These are phyloP conservation scores for Elaphurus davidianus DNA, from an alignment of 2,113 vertebrate species.

Conservation along the genomic window DNA sequence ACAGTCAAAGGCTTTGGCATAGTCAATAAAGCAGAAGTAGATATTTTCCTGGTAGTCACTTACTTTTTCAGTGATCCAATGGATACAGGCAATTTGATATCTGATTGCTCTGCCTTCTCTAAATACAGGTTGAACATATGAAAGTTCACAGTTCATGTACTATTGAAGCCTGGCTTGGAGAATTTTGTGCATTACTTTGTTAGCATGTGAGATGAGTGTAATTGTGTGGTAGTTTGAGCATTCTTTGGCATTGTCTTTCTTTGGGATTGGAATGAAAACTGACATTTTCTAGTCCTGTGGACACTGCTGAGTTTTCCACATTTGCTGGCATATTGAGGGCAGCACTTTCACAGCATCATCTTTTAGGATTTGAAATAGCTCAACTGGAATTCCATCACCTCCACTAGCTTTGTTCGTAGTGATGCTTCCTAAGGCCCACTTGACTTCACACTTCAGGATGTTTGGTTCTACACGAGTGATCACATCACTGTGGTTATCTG, in stretches of 20 bases:
- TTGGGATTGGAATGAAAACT: background rate
- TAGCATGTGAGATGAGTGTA: background rate
- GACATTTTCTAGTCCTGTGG: background rate
- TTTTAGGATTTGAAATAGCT: background rate
- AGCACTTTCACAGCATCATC: background rate
- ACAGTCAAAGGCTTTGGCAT: background rate
- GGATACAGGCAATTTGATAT: background rate
- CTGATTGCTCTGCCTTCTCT: background rate
- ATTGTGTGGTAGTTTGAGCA: background rate
- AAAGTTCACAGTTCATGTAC: background rate
- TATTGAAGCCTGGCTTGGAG: background rate
- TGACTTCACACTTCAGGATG: background rate
- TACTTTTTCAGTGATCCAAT: background rate
- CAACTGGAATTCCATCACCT: background rate
- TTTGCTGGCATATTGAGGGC: background rate
- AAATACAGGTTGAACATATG: background rate
- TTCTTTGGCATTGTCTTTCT: background rate
- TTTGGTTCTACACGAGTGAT: background rate
- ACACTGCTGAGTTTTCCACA: background rate
- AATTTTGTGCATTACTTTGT: background rate
- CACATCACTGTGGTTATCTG: background rate
- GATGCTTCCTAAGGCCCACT: background rate
- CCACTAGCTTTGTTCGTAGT: background rate
- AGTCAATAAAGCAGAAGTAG: background rate
- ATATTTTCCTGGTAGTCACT: background rate